Evolutionary conservation across 2,797 vertebrate genomes (phyloP).

Genomic region (Chelidonichthys spinosus): DNA sequence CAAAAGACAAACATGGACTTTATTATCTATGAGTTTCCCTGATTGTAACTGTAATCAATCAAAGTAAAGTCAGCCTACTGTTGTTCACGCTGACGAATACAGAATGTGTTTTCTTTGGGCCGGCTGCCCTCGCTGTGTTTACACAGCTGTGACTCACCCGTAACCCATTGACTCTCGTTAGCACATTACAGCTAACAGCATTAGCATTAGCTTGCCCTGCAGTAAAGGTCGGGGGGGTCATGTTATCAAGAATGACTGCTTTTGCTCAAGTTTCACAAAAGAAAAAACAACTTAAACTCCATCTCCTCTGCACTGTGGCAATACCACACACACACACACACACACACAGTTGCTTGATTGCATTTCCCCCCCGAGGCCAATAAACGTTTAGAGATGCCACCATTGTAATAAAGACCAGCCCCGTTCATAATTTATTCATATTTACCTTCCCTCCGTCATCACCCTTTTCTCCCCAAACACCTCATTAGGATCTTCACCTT

Average conservation of each 20-base stretch:
- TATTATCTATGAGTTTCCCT: too few relatives aligned
- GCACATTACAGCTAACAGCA: constrained; percentile 7
- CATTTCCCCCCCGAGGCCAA: constrained; percentile 4
- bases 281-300: neutral
- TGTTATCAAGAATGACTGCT: neutral
- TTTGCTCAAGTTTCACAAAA: neutral
- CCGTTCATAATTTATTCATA: constrained; percentile 34
- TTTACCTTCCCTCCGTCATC: constrained; percentile 3
- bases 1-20: too few relatives aligned
- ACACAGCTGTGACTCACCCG: neutral
- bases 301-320: neutral
- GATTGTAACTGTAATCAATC: too few relatives aligned
- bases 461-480: constrained; percentile 30
- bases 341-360: neutral
- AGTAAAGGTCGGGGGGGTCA: neutral
- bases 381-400: constrained; percentile 18
- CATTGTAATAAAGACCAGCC: constrained; percentile 10
- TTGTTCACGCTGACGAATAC: too few relatives aligned
- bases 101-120: too few relatives aligned
- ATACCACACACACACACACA: too few relatives aligned
- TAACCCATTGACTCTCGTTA: constrained; percentile 12
- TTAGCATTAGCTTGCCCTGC: constrained; percentile 1
- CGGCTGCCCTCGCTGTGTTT: neutral
- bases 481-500: constrained; percentile 42
- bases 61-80: too few relatives aligned